phyloP scores from a whole-genome alignment of 2,888 invertebrate genomes.

The Sinodicranocentrus sp. region DNA sequence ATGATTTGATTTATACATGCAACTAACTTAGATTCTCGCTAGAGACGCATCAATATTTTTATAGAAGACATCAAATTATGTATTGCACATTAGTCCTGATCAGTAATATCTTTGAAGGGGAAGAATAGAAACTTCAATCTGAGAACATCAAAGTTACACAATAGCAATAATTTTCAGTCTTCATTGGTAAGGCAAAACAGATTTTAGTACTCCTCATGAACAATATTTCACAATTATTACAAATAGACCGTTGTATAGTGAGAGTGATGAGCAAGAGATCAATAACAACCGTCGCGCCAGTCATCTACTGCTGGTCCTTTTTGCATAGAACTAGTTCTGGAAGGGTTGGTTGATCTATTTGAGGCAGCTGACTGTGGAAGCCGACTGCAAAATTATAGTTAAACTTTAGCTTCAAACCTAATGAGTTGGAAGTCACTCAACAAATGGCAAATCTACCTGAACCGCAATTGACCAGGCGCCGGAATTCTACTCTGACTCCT shows the following conservation, averaged over 20 bases:
- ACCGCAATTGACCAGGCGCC: slow-evolving; percentile 44
- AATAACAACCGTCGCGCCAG: slow-evolving; percentile 61
- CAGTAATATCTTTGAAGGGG: not conserved
- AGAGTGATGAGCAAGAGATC: slow-evolving; percentile 12
- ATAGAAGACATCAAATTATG: not conserved
- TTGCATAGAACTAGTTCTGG: slow-evolving; percentile 4
- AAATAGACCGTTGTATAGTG: not conserved
- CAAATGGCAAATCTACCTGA: slow-evolving; percentile 25
- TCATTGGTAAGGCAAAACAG: slow-evolving; percentile 45
- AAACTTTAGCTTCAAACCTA: not conserved
- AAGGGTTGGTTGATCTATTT: not conserved
- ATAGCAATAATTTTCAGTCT: slow-evolving; percentile 51
- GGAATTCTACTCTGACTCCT: slow-evolving; percentile 47
- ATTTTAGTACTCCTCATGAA: not conserved
- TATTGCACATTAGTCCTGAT: not conserved
- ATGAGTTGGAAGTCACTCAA: not conserved
- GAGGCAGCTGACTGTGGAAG: slow-evolving; percentile 25
- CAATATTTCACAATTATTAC: not conserved
- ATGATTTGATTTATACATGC: too few species aligned
- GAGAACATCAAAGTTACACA: slow-evolving; percentile 11
- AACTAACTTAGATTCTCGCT: not conserved
- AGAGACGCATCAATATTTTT: not conserved
- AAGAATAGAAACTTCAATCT: not conserved
- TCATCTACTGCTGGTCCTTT: slow-evolving; percentile 39
- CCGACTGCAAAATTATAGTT: not conserved